Evolutionary conservation across 2,888 invertebrate species (phyloP).

Genomic region (Conomelus anceps): DNA sequence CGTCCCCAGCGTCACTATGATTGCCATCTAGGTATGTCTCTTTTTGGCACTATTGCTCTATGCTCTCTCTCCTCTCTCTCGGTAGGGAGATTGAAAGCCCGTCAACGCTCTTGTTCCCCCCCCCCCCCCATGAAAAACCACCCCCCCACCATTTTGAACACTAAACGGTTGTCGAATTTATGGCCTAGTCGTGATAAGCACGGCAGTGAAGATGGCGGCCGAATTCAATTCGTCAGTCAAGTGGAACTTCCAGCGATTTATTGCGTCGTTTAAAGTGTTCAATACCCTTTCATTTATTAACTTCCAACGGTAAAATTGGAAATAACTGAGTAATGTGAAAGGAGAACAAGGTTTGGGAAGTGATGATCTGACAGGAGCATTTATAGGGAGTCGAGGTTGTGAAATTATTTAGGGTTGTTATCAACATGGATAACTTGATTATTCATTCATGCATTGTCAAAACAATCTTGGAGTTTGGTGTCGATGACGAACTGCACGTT

Average conservation of each 20-base stretch:
- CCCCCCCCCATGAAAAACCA: not conserved
- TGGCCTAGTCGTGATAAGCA: no score
- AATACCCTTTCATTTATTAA: not conserved
- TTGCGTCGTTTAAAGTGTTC: not conserved
- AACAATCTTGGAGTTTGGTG: no score
- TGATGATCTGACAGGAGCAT: no score
- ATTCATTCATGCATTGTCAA: no score
- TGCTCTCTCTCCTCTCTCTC: no score
- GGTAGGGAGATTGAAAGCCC: not conserved
- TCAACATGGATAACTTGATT: no score
- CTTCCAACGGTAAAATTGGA: no score
- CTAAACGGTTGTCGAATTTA: not conserved
- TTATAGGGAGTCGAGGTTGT: no score
- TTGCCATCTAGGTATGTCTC: not conserved
- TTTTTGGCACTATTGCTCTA: not conserved
- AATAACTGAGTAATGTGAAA: no score
- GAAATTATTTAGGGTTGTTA: no score
- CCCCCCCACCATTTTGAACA: not conserved
- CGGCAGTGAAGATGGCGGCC: not conserved
- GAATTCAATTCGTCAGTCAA: not conserved
- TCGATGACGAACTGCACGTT: no score
- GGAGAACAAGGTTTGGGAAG: no score
- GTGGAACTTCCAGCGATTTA: not conserved
- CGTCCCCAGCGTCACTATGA: not conserved
- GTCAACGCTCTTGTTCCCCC: not conserved